Conservation (phyloP, 1,140 invertebrate genomes). For the Mylabris phalerata region DNA sequence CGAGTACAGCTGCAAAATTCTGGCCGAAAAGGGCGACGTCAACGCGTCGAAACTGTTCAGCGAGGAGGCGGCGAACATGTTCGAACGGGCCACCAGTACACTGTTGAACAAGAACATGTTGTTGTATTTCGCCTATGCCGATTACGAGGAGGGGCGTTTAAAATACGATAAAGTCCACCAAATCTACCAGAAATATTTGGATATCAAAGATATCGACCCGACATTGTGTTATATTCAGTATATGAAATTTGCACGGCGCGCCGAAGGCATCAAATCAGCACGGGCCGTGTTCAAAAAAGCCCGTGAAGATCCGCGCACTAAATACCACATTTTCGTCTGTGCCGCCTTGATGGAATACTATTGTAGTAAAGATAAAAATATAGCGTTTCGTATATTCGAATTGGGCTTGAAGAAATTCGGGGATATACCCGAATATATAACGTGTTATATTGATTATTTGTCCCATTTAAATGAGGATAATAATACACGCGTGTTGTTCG, state of each 20-base stretch:
- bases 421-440: conserved; percentile 88
- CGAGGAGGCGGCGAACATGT: conserved; percentile 89
- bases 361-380: conserved; percentile 97
- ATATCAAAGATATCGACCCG: conserved; percentile 85
- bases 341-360: conserved; percentile 99
- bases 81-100: conserved; percentile 84
- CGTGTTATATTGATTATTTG: conserved; percentile 95
- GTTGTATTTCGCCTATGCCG: conserved; percentile 95
- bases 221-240: conserved; percentile 97
- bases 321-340: conserved; percentile 91
- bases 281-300: conserved; percentile 92
- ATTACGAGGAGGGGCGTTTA: conserved; percentile 95
- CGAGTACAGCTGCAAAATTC: conserved; percentile 84
- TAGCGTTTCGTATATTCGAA: conserved; percentile 97
- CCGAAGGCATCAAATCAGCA: conserved; percentile 96
- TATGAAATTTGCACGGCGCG: conserved; percentile 96
- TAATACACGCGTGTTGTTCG: conserved; percentile 96
- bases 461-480: conserved; percentile 99
- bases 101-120: conserved; percentile 88
- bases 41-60: conserved; percentile 85
- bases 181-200: conserved; percentile 90
- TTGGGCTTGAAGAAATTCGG: conserved; percentile 95
- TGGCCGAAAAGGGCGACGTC: conserved; percentile 93
- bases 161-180: conserved; percentile 97
- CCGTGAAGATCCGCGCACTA: conserved; percentile 78